phyloP scores from a whole-genome alignment of 2,113 vertebrate species.

The Boleophthalmus pectinirostris region DNA sequence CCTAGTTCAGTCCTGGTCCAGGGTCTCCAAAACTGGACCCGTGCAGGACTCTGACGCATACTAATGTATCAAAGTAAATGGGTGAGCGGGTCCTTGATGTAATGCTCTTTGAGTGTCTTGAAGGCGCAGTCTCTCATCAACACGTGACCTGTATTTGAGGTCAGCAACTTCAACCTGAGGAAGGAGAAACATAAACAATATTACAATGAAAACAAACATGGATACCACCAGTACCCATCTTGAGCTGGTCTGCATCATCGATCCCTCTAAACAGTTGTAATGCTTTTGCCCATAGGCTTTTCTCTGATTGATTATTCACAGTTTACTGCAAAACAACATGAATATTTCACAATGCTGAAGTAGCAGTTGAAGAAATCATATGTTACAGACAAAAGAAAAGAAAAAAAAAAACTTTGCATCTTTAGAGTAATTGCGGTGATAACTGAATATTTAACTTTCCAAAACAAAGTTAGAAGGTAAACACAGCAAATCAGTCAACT shows the following conservation, averaged over 20 bases:
- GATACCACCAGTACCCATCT: background rate
- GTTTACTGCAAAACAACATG: background rate
- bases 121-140: too few species aligned
- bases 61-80: too few species aligned
- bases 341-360: background rate
- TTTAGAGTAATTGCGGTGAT: background rate
- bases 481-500: background rate
- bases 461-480: slow-evolving; percentile 1
- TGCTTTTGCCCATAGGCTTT: background rate
- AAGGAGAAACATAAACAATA: too few species aligned
- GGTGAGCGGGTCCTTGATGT: too few species aligned
- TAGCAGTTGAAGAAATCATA: background rate
- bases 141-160: too few species aligned
- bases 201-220: too few species aligned
- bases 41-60: too few species aligned
- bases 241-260: background rate
- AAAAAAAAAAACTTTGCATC: background rate
- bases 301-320: background rate
- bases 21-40: too few species aligned
- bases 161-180: too few species aligned
- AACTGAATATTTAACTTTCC: background rate
- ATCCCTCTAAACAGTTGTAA: background rate
- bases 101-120: too few species aligned
- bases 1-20: too few species aligned
- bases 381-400: background rate